These are phyloP conservation scores for Orycteropus afer DNA, from an alignment of 2,113 vertebrate species.

Conservation along the genomic window DNA sequence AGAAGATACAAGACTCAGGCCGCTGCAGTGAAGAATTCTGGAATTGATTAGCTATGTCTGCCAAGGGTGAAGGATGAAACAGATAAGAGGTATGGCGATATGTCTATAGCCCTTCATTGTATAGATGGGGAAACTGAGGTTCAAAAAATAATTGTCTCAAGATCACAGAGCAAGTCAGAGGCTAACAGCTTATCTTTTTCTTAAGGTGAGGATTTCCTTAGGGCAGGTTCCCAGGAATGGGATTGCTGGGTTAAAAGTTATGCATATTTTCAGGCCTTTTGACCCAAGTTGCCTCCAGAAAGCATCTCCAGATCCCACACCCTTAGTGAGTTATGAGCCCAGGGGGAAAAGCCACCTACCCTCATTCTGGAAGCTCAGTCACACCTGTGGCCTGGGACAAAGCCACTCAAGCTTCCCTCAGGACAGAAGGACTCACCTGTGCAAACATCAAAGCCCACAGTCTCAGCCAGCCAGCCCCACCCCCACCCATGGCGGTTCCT, in stretches of 20 bases:
- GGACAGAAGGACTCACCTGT: not conserved
- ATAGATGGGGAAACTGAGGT: not conserved
- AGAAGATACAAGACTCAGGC: not conserved
- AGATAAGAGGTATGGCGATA: not conserved
- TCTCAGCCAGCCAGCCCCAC: not conserved
- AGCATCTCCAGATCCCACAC: not conserved
- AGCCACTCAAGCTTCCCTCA: not conserved
- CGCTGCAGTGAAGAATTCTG: not conserved
- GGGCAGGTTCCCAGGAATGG: not conserved
- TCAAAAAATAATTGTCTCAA: not conserved
- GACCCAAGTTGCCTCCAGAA: not conserved
- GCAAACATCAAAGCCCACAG: no score
- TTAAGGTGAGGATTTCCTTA: not conserved
- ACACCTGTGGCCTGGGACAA: not conserved
- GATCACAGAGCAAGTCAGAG: not conserved
- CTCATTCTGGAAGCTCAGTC: not conserved
- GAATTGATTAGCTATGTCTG: not conserved
- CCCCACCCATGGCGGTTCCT: not conserved
- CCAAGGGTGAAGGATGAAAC: not conserved
- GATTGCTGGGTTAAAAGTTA: not conserved
- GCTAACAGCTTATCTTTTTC: not conserved
- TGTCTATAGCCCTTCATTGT: no score
- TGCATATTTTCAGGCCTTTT: constrained; percentile 35
- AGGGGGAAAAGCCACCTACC: not conserved
- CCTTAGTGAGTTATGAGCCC: not conserved